Percentiles rank a stretch among this genome's conserved stretches.
These are phyloP conservation scores for Drosophila atripex DNA, from an alignment of 2,888 invertebrate genomes.

Conservation along the genomic window DNA sequence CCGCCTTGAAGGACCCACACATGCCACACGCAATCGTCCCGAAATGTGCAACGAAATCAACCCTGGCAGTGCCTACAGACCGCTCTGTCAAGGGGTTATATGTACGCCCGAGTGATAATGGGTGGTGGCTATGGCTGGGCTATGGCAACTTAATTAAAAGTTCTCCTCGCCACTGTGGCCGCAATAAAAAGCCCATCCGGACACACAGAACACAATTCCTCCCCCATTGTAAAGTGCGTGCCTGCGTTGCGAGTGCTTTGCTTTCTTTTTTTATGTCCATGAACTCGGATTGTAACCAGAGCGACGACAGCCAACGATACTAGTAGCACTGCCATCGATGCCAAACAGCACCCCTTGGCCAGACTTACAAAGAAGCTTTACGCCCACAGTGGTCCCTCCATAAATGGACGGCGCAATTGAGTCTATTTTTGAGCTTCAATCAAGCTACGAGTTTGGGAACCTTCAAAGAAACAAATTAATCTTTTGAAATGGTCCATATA, in stretches of 20 bases:
- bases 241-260: too few species aligned
- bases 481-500: too few species aligned
- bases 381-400: constrained; percentile 25
- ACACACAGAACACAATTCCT: constrained; percentile 16
- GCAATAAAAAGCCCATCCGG: constrained; percentile 33
- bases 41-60: constrained; percentile 26
- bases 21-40: constrained; percentile 30
- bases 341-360: constrained; percentile 19
- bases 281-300: constrained; percentile 65
- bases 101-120: constrained; percentile 36
- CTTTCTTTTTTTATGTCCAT: too few species aligned
- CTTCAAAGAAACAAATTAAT: neutral
- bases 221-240: constrained; percentile 49
- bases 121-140: constrained; percentile 10
- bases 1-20: constrained; percentile 14
- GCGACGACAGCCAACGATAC: constrained; percentile 30
- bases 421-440: constrained; percentile 1
- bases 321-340: constrained; percentile 59
- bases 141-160: constrained; percentile 65
- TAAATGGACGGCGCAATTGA: neutral
- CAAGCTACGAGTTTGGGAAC: neutral
- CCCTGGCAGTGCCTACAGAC: too few species aligned
- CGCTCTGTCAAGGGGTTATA: constrained; percentile 13
- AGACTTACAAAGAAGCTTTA: neutral
- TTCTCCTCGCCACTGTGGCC: constrained; percentile 34